A percentile compares a stretch with the other conserved stretches of the same genome.
These are phyloP conservation scores for Himalopsyche kuldschensis DNA, from an alignment of 2,888 invertebrate genomes.

Conservation along the genomic window DNA sequence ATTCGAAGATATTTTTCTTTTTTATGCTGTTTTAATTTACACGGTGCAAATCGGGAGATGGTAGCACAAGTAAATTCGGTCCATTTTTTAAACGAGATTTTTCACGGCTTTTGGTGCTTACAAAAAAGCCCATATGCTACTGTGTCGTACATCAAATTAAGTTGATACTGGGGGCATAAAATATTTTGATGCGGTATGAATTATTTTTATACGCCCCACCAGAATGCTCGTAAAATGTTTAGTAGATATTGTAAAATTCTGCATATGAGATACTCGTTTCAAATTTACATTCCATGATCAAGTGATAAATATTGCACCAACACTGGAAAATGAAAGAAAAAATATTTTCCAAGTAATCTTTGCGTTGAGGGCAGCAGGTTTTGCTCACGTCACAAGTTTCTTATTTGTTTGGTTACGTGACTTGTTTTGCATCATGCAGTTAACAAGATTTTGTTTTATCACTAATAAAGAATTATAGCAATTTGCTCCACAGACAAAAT, in stretches of 20 bases:
- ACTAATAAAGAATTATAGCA: no score
- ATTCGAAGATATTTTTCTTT: no score
- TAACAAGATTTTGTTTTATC: not conserved
- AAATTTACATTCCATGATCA: not conserved
- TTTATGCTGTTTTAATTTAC: no score
- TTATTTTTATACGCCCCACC: not conserved
- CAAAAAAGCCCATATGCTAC: not conserved
- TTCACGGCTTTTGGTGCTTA: no score
- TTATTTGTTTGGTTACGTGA: not conserved
- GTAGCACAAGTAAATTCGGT: no score
- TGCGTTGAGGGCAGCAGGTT: not conserved
- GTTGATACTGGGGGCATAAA: not conserved
- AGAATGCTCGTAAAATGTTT: not conserved
- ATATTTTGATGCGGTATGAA: not conserved
- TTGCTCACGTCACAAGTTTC: not conserved
- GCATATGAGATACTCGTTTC: not conserved
- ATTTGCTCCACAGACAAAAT: no score
- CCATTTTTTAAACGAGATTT: no score
- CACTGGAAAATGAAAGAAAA: not conserved
- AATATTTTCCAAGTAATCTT: not conserved
- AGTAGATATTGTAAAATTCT: not conserved
- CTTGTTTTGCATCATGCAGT: not conserved
- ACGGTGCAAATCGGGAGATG: no score
- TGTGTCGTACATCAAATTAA: not conserved
- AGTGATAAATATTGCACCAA: not conserved